Conservation (phyloP, 1,140 invertebrate genomes). For the Saccostrea glomerata region DNA sequence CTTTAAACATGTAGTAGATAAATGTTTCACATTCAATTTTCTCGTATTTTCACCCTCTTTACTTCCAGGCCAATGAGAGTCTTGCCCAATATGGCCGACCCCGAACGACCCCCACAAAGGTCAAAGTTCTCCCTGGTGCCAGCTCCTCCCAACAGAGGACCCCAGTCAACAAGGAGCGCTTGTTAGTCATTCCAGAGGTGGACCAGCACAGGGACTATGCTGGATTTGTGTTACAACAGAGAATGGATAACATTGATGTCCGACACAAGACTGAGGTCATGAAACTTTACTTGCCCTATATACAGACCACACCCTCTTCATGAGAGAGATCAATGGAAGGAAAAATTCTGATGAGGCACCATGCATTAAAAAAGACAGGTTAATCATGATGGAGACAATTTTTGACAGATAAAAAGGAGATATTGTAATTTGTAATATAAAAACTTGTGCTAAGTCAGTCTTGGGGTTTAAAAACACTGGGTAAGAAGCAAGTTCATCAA, state of each 20-base stretch:
- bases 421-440: too few relatives aligned
- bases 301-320: slow-evolving; percentile 53
- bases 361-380: too few relatives aligned
- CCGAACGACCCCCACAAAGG: slow-evolving; percentile 58
- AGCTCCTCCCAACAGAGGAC: slow-evolving; percentile 60
- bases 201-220: slow-evolving; percentile 71
- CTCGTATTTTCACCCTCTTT: background rate
- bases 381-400: too few relatives aligned
- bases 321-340: too few relatives aligned
- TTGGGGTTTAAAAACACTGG: too few relatives aligned
- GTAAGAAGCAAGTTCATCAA: too few relatives aligned
- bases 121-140: slow-evolving; percentile 67
- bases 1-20: too few relatives aligned
- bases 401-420: too few relatives aligned
- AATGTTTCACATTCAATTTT: too few relatives aligned
- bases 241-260: slow-evolving; percentile 64
- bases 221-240: slow-evolving; percentile 67
- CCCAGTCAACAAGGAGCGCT: slow-evolving; percentile 58
- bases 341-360: too few relatives aligned
- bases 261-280: slow-evolving; percentile 66
- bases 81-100: slow-evolving; percentile 63
- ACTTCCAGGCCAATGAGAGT: slow-evolving; percentile 67
- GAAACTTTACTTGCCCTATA: slow-evolving; percentile 72
- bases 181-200: slow-evolving; percentile 61
- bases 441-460: too few relatives aligned